Evolutionary conservation across 2,888 invertebrate genomes (phyloP).

Genomic region (Halictus quadricinctus): DNA sequence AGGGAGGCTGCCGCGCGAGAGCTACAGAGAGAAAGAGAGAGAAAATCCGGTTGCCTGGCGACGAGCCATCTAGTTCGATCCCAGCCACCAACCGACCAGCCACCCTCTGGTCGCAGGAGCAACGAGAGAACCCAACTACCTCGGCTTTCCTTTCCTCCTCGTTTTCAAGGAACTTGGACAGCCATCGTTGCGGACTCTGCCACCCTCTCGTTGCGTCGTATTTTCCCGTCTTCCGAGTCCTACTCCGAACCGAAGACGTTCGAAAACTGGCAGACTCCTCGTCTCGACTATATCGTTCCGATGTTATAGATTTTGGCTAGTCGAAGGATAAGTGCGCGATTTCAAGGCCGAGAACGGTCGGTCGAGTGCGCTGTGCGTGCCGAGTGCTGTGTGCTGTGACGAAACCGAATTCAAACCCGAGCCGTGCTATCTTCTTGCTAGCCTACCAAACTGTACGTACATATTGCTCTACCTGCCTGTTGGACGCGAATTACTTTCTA

Average conservation of each 20-base stretch:
- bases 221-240: constrained; percentile 7
- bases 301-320: constrained; percentile 11
- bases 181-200: background rate
- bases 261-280: background rate
- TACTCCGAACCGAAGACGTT: background rate
- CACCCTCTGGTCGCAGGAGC: constrained; percentile 69
- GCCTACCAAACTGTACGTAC: background rate
- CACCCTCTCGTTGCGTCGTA: constrained; percentile 19
- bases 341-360: constrained; percentile 44
- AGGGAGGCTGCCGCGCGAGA: background rate
- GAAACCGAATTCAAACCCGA: background rate
- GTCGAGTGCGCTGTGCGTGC: constrained; percentile 25
- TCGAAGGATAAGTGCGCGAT: constrained; percentile 38
- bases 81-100: constrained; percentile 77
- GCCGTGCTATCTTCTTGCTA: background rate
- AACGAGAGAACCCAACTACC: constrained; percentile 56
- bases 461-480: background rate
- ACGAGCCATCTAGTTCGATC: constrained; percentile 82
- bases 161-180: constrained; percentile 23
- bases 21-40: constrained; percentile 54
- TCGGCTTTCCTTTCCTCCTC: constrained; percentile 48
- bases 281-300: background rate
- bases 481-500: background rate
- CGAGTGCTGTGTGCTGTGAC: constrained; percentile 4
- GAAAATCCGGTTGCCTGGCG: constrained; percentile 80